Conservation (phyloP, 1,140 invertebrate genomes). For the Parasteatoda tepidariorum region DNA sequence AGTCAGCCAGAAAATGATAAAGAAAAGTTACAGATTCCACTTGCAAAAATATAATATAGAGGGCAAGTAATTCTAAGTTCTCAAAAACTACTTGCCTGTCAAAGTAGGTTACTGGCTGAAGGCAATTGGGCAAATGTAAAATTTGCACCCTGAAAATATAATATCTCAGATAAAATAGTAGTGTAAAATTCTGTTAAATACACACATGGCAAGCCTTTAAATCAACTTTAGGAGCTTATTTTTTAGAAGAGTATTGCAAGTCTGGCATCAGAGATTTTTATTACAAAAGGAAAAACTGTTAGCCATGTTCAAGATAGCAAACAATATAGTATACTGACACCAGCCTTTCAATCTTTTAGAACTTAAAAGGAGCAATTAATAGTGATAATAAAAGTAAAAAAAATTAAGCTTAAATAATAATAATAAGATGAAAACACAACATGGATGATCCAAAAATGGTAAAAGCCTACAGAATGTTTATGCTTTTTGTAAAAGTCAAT, state of each 20-base stretch:
- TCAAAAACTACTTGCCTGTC: constrained; percentile 60
- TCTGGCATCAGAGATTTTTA: constrained; percentile 39
- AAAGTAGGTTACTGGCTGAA: constrained; percentile 52
- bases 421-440: background rate
- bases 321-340: constrained; percentile 27
- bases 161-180: constrained; percentile 57
- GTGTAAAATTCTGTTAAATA: constrained; percentile 23
- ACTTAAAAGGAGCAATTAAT: background rate
- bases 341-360: constrained; percentile 53
- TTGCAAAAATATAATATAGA: constrained; percentile 17
- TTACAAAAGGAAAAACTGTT: background rate
- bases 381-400: background rate
- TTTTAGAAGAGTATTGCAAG: constrained; percentile 38
- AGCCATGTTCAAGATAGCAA: background rate
- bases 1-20: background rate
- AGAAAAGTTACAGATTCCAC: background rate
- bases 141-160: constrained; percentile 61
- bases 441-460: background rate
- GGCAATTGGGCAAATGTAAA: constrained; percentile 60
- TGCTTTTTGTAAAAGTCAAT: background rate
- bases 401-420: background rate
- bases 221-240: constrained; percentile 9
- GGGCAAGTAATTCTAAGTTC: constrained; percentile 56
- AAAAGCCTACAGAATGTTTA: background rate
- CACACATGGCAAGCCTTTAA: constrained; percentile 28